phyloP scores from a whole-genome alignment of 1,140 invertebrate species.

The Dufourea novaeangliae region DNA sequence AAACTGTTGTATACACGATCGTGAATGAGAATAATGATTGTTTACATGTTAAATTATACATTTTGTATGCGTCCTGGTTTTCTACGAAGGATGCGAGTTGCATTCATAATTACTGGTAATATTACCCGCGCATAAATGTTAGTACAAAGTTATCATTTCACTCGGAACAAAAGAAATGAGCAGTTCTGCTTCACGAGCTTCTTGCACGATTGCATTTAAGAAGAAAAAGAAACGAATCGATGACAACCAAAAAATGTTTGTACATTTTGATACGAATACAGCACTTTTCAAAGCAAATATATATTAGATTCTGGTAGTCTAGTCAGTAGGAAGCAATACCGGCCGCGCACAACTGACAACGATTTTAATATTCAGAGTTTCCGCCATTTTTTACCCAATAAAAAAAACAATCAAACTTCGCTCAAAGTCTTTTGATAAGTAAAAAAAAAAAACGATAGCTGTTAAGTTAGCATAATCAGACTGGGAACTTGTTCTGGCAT shows the following conservation, averaged over 20 bases:
- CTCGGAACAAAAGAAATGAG: background rate
- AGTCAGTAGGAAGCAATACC: constrained; percentile 75
- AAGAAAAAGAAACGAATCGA: constrained; percentile 22
- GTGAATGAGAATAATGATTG: constrained; percentile 41
- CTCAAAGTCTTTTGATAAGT: constrained; percentile 74
- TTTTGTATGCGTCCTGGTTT: constrained; percentile 54
- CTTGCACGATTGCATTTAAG: constrained; percentile 39
- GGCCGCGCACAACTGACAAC: constrained; percentile 76
- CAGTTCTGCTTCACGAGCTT: constrained; percentile 44
- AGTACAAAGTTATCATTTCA: constrained; percentile 31
- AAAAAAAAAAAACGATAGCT: constrained; percentile 54
- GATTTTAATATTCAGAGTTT: constrained; percentile 72
- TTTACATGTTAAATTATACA: constrained; percentile 41
- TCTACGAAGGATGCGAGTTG: constrained; percentile 35
- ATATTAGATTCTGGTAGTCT: constrained; percentile 61
- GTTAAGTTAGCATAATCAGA: constrained; percentile 68
- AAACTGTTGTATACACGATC: constrained; percentile 52
- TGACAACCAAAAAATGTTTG: constrained; percentile 49
- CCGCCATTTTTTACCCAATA: constrained; percentile 71
- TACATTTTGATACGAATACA: constrained; percentile 67
- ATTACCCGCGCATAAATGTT: constrained; percentile 19
- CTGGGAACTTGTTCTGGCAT: constrained; percentile 42
- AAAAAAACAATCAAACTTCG: constrained; percentile 75
- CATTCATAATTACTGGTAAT: constrained; percentile 25
- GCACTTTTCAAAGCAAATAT: constrained; percentile 61